Conservation (phyloP, 2,888 invertebrate species). For the Drosophila trichaetosa region DNA sequence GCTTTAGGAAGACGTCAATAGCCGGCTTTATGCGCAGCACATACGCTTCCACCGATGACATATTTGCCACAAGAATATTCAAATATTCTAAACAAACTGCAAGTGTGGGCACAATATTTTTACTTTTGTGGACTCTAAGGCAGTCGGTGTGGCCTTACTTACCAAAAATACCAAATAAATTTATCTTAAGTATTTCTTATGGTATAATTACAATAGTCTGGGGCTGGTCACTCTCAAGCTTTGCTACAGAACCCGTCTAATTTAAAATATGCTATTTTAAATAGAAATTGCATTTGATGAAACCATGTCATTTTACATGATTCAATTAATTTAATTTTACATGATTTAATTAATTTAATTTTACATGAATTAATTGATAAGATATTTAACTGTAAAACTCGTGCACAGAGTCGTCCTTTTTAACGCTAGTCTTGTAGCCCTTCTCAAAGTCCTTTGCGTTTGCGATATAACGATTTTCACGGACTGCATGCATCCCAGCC, state of each 20-base stretch:
- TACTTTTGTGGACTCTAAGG: not conserved
- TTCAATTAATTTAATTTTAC: not conserved
- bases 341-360: not conserved
- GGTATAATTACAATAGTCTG: not conserved
- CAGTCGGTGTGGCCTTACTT: not conserved
- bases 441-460: constrained; percentile 99
- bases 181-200: not conserved
- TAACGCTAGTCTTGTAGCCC: constrained; percentile 99
- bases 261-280: not conserved
- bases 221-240: not conserved
- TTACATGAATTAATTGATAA: not conserved
- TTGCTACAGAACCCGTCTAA: not conserved
- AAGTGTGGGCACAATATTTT: not conserved
- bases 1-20: constrained; percentile 78
- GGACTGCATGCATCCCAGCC: constrained; percentile 99
- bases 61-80: constrained; percentile 26
- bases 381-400: constrained; percentile 98
- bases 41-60: constrained; percentile 79
- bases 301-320: not conserved
- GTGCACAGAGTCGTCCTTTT: constrained; percentile 97
- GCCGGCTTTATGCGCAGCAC: constrained; percentile 80
- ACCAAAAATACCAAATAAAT: not conserved
- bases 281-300: not conserved
- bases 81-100: constrained; percentile 11
- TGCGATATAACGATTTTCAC: constrained; percentile 99